These are phyloP conservation scores for Stigmatopora argus DNA, from an alignment of 2,113 vertebrate genomes.

Conservation along the genomic window DNA sequence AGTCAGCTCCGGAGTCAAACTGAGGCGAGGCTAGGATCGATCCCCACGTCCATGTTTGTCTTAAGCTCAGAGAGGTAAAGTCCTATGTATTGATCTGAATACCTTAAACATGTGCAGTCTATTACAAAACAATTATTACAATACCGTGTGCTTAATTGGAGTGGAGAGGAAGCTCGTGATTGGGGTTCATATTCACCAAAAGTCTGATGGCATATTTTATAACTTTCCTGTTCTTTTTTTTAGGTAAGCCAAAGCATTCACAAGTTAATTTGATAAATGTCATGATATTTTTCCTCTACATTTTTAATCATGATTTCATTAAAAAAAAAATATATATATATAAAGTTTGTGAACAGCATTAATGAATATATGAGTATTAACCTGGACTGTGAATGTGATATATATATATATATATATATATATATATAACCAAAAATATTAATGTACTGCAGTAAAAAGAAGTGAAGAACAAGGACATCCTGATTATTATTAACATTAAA, in stretches of 20 bases:
- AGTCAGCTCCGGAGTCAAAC: slow-evolving; percentile 72
- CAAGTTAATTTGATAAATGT: not conserved
- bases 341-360: not conserved
- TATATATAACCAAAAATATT: not conserved
- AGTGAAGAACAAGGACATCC: not conserved
- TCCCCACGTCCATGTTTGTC: slow-evolving; percentile 64
- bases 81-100: slow-evolving; percentile 65
- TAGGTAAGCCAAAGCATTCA: not conserved
- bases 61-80: slow-evolving; percentile 57
- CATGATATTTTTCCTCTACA: not conserved
- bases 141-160: slow-evolving; percentile 7
- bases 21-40: slow-evolving; percentile 68
- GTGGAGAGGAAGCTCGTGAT: not conserved
- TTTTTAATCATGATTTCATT: not conserved
- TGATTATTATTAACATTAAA: not conserved
- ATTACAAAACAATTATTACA: slow-evolving; percentile 64
- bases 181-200: not conserved
- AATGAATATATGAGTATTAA: not conserved
- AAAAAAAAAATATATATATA: not conserved
- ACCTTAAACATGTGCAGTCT: slow-evolving; percentile 63
- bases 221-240: not conserved
- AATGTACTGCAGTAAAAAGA: not conserved
- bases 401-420: not conserved
- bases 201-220: not conserved
- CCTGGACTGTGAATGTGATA: not conserved